Evolutionary conservation across 2,797 vertebrate species (phyloP), one percentile per base, ranked within the genome.

Genomic region (Karalla daura): DNA sequence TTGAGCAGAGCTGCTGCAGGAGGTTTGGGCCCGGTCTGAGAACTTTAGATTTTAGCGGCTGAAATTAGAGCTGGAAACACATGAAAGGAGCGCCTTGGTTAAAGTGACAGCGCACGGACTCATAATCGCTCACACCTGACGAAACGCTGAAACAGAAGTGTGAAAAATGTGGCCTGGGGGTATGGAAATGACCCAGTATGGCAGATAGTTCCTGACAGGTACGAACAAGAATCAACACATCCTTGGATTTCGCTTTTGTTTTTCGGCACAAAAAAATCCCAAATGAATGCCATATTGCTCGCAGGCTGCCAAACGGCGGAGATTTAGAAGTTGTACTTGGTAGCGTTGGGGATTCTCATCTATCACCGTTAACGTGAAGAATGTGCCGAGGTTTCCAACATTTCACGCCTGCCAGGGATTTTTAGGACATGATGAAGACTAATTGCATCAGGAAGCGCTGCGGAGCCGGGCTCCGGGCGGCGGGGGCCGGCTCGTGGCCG

Each of bases 351-450:
- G 6, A 3, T 13, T 54, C 45, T 44, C 55, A 75, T 80, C 56
- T 5, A 69, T 76, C 70, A 37, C 8, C 0, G 15, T 41, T 11
- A 52, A 73, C 15, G 8, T 49, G 44, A 78, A 52, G 49, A 65
- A 80, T 80, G 74, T 50, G 63, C 37, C 12, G 12, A 9, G 25
- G 52, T 18, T 5, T 71, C 50, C 50, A 63, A 35, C 74, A 30
- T 13, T 55, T 59, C 59, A 58, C 0, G 15, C 60, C 74, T 51
- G 64, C 30, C 41, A 27, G 50, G 14, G 44, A 6, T 37, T 52
- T 62, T 12, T 45, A 66, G 63, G 47, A 35, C 35, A 30, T 47
- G 66, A 68, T 47, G 44, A 67, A 65, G 78, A 75, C 37, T 51
- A 50, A 73, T 37, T 63, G 37, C 13, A 23, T 11, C 43, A 49